Percentiles rank a stretch among this genome's conserved stretches.
These are phyloP conservation scores for Cyrtonyx montezumae DNA, from an alignment of 2,113 vertebrate genomes.

Conservation along the genomic window DNA sequence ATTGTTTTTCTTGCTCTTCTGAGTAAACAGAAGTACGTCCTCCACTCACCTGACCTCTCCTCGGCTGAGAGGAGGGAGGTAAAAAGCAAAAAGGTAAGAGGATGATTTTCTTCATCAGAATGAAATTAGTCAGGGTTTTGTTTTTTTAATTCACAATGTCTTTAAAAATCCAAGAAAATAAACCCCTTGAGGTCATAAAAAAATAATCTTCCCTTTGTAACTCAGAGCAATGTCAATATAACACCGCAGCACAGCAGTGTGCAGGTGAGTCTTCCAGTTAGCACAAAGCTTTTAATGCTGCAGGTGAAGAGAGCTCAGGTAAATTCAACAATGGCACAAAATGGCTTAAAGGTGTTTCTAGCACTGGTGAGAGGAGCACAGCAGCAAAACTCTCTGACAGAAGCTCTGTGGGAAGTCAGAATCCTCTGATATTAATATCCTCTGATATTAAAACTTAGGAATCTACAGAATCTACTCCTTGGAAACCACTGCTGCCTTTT, in stretches of 20 bases:
- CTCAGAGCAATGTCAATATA: not conserved
- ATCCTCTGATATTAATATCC: not conserved
- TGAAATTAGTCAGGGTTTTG: not conserved
- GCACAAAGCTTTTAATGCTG: not conserved
- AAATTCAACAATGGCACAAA: not conserved
- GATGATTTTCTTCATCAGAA: not conserved
- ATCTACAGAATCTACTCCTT: slow-evolving; percentile 24
- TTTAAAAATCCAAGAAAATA: not conserved
- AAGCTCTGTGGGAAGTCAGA: not conserved
- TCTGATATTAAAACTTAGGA: not conserved
- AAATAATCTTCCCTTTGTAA: not conserved
- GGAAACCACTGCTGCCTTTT: not conserved
- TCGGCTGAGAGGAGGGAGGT: not conserved
- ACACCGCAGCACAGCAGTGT: fast-evolving
- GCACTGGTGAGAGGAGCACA: not conserved
- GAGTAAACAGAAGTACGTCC: not conserved
- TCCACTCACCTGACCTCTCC: not conserved
- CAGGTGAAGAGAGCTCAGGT: not conserved
- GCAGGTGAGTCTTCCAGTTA: not conserved
- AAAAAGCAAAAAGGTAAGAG: not conserved
- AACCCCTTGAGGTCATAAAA: not conserved
- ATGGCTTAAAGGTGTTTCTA: not conserved
- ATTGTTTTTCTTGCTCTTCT: not conserved
- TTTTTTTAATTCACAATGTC: not conserved
- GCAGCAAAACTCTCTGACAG: not conserved